Percentiles rank a stretch among this genome's conserved stretches.
Evolutionary conservation across 2,888 invertebrate species (phyloP).

Genomic region (Nemapogon koenigi): DNA sequence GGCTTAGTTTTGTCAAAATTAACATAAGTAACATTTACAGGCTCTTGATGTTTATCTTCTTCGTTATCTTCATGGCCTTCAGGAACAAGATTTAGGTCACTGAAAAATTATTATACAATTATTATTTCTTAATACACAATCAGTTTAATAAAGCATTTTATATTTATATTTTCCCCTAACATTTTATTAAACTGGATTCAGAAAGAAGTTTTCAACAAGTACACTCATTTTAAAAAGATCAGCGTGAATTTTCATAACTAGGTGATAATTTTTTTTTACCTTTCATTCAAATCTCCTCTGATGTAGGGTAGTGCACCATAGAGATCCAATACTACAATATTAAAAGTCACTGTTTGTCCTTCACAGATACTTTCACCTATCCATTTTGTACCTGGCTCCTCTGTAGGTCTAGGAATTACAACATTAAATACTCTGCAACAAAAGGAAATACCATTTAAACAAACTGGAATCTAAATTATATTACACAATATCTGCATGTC

Average conservation of each 20-base stretch:
- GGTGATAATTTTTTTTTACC: conserved; percentile 27
- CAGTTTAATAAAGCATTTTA: neutral
- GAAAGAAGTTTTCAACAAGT: too few relatives aligned
- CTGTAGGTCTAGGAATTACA: conserved; percentile 67
- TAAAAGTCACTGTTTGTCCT: conserved; percentile 68
- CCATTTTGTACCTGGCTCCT: conserved; percentile 60
- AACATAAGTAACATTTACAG: conserved; percentile 36
- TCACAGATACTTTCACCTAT: conserved; percentile 58
- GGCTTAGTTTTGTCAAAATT: conserved; percentile 54
- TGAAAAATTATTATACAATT: neutral
- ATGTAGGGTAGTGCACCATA: conserved; percentile 69
- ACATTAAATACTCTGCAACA: conserved; percentile 69
- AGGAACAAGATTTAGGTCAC: too few relatives aligned
- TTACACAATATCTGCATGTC: too few relatives aligned
- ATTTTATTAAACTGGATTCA: too few relatives aligned
- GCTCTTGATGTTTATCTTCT: neutral
- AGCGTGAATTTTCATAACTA: too few relatives aligned
- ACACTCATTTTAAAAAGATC: too few relatives aligned
- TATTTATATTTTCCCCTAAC: too few relatives aligned
- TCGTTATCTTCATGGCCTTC: too few relatives aligned
- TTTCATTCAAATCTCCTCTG: conserved; percentile 62
- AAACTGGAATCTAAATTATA: too few relatives aligned
- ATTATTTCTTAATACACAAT: neutral
- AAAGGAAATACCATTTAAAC: too few relatives aligned
- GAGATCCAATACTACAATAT: conserved; percentile 63